Conservation (phyloP, 2,113 vertebrate species). For the Capreolus pygargus region DNA sequence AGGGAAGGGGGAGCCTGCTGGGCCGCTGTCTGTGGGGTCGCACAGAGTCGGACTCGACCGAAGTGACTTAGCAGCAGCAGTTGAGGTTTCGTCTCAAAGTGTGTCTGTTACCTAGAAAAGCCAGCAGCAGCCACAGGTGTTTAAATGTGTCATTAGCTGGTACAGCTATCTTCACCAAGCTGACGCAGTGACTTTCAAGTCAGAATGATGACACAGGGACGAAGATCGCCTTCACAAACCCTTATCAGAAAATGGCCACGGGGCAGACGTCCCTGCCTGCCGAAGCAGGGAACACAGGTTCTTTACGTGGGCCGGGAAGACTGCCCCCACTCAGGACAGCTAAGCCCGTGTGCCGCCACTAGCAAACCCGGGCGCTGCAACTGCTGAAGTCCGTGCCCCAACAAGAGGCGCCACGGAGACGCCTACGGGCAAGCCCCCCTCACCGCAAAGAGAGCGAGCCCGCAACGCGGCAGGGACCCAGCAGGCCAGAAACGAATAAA, state of each 20-base stretch:
- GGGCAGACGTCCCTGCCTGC: not conserved
- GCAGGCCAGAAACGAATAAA: not conserved
- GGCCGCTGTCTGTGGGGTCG: too few relatives aligned
- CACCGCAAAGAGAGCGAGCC: accelerated
- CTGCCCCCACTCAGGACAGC: not conserved
- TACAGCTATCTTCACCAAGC: not conserved
- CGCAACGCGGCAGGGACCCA: not conserved
- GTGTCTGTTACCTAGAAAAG: not conserved
- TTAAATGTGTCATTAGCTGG: not conserved
- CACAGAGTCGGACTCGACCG: too few relatives aligned
- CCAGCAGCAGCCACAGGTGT: not conserved
- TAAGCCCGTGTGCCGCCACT: accelerated
- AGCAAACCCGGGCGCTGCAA: accelerated
- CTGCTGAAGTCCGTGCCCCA: not conserved
- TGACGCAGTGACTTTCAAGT: not conserved
- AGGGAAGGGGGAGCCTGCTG: too few relatives aligned
- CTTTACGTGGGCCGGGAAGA: not conserved
- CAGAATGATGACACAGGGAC: not conserved
- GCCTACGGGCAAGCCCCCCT: not conserved
- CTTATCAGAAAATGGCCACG: not conserved
- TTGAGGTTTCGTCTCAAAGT: not conserved
- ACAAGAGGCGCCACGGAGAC: accelerated
- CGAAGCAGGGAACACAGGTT: not conserved
- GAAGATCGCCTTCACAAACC: not conserved
- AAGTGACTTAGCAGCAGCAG: too few relatives aligned